Percentiles rank a stretch among this genome's conserved stretches.
Conservation (phyloP, 2,113 vertebrate genomes). For the Fregata magnificens region DNA sequence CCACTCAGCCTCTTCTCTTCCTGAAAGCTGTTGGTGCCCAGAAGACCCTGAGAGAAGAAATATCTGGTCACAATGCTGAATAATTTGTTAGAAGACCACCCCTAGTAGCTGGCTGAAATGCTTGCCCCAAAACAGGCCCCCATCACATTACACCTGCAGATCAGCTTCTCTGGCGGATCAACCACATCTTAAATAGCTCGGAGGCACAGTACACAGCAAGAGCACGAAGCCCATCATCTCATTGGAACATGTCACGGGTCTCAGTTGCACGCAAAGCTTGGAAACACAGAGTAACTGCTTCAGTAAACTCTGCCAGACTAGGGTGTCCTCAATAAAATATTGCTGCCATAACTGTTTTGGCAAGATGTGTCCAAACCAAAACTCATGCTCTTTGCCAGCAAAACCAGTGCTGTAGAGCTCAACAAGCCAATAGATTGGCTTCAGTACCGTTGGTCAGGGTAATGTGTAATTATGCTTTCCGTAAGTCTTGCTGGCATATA, state of each 20-base stretch:
- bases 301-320: background rate
- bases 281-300: background rate
- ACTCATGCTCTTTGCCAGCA: background rate
- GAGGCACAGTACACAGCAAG: background rate
- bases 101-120: background rate
- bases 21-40: background rate
- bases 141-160: background rate
- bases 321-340: background rate
- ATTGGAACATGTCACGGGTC: fast-evolving
- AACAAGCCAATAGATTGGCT: background rate
- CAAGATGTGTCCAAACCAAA: background rate
- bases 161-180: background rate
- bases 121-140: background rate
- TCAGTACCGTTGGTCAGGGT: background rate
- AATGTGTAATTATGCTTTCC: background rate
- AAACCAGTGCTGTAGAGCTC: background rate
- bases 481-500: background rate
- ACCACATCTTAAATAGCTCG: background rate
- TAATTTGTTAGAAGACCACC: background rate
- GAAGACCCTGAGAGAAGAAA: background rate
- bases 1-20: background rate
- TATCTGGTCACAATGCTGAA: background rate
- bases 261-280: background rate
- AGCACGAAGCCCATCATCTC: background rate
- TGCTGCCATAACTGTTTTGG: background rate